Evolutionary conservation across 2,113 vertebrate species (phyloP).

Genomic region (Formicarius rufipectus): DNA sequence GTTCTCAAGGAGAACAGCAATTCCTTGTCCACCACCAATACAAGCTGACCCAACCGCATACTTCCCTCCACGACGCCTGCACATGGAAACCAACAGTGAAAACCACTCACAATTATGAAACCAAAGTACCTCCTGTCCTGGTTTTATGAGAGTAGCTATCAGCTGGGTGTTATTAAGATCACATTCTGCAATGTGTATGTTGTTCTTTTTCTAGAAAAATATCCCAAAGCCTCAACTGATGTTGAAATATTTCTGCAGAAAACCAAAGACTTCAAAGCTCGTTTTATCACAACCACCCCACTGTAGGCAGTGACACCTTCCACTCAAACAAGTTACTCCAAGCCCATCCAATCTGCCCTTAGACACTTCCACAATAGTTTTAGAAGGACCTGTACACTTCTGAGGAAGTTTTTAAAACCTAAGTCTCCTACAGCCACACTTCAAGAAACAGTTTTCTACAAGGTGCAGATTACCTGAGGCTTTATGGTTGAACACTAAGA

Average conservation of each 20-base stretch:
- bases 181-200: accelerated
- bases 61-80: constrained; percentile 88
- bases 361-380: background rate
- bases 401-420: background rate
- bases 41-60: constrained; percentile 93
- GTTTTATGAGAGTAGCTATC: background rate
- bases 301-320: background rate
- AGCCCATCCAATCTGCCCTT: background rate
- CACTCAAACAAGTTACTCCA: background rate
- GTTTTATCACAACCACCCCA: too few relatives aligned
- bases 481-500: background rate
- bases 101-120: background rate
- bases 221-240: accelerated
- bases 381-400: background rate
- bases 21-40: constrained; percentile 95
- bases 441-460: background rate
- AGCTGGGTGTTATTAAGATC: accelerated
- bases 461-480: background rate
- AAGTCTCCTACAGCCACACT: background rate
- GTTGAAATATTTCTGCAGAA: background rate
- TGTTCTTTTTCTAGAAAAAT: background rate
- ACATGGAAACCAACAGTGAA: background rate
- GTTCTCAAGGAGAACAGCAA: constrained; percentile 89
- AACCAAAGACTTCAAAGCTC: background rate
- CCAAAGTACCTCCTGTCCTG: background rate